Conservation (phyloP, 2,888 invertebrate genomes). For the Leucophenga montana region DNA sequence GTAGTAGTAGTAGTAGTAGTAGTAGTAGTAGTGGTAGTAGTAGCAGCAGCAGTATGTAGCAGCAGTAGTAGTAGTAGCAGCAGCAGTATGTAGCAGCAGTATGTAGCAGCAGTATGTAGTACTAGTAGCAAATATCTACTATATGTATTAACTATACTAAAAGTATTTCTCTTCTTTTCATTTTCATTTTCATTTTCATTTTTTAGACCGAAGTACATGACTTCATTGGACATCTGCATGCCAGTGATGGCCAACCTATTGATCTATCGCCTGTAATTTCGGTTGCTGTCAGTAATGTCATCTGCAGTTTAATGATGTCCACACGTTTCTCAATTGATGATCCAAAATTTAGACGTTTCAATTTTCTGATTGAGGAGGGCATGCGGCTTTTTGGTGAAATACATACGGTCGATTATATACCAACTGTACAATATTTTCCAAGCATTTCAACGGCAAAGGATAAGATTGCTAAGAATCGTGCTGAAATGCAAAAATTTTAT, state of each 20-base stretch:
- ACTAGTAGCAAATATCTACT: no score
- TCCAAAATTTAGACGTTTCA: conserved; percentile 83
- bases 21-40: no score
- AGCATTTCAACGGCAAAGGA: conserved; percentile 78
- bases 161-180: conserved; percentile 18
- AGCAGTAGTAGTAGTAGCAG: no score
- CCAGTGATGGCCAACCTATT: conserved; percentile 79
- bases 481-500: conserved; percentile 89
- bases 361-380: conserved; percentile 91
- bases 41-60: no score
- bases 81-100: no score
- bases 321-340: conserved; percentile 87
- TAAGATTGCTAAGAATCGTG: conserved; percentile 81
- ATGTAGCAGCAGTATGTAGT: no score
- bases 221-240: conserved; percentile 79
- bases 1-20: no score
- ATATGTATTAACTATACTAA: no score
- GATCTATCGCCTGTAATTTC: conserved; percentile 85
- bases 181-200: conserved; percentile 17
- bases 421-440: conserved; percentile 81
- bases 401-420: conserved; percentile 87
- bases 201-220: conserved; percentile 83
- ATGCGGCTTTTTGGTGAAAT: conserved; percentile 90
- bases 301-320: conserved; percentile 92
- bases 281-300: conserved; percentile 90